A percentile compares a stretch with the other conserved stretches of the same genome.
phyloP scores from a whole-genome alignment of 2,797 vertebrate genomes.

The Spatula versicolor region DNA sequence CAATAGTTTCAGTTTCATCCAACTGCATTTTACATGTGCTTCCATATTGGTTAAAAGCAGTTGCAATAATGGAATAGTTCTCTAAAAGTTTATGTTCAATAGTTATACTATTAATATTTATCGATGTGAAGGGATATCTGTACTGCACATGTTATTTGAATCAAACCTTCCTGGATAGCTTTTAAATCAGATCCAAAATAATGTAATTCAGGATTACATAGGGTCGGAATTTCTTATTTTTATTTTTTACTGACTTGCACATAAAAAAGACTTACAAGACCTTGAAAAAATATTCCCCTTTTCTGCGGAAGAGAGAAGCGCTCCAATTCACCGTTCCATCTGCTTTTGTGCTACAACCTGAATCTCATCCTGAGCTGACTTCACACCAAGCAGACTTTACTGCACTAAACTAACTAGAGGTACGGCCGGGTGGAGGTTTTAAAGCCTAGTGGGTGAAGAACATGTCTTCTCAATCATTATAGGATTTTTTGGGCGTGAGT shows the following conservation, averaged over 20 bases:
- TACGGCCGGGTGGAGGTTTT: not conserved
- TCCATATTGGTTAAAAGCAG: slow-evolving; percentile 13
- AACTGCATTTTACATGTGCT: not conserved
- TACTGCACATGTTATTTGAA: slow-evolving; percentile 51
- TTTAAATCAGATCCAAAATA: slow-evolving; percentile 43
- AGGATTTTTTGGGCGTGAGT: not conserved
- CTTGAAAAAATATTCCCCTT: not conserved
- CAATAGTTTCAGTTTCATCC: not conserved
- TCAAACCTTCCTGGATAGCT: slow-evolving; percentile 13
- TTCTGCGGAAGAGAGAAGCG: not conserved
- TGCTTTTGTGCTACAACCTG: not conserved
- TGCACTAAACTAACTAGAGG: not conserved
- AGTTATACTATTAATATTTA: slow-evolving; percentile 46
- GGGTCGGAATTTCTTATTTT: slow-evolving; percentile 19
- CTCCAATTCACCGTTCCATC: slow-evolving; percentile 12
- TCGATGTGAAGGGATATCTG: slow-evolving; percentile 39
- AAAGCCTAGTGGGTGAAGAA: not conserved
- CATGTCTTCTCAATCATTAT: not conserved
- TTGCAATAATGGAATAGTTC: slow-evolving; percentile 35
- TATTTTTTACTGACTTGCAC: slow-evolving; percentile 40
- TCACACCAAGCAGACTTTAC: not conserved
- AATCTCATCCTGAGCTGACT: not conserved
- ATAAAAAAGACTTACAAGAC: slow-evolving; percentile 40
- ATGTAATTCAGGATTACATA: slow-evolving; percentile 43
- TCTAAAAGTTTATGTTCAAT: slow-evolving; percentile 58